Conservation (phyloP, 2,113 vertebrate genomes). For the Dipodomys spectabilis region DNA sequence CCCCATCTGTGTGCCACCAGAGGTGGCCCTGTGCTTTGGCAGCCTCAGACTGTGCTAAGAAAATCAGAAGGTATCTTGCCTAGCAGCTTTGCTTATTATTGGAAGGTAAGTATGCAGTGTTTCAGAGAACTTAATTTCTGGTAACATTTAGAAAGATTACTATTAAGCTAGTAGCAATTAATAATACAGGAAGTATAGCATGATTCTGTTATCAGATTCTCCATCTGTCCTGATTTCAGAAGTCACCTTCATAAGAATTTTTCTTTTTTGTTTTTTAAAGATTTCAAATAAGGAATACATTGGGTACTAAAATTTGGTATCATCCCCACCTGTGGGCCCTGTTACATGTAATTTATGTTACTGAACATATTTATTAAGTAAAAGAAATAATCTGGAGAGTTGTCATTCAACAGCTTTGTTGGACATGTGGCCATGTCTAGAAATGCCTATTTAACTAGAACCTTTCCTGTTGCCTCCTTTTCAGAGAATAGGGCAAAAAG, state of each 20-base stretch:
- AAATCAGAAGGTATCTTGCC: neutral
- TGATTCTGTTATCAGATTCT: conserved; percentile 56
- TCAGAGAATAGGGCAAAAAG: conserved; percentile 28
- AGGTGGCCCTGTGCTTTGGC: neutral
- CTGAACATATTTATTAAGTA: neutral
- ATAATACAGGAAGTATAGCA: conserved; percentile 36
- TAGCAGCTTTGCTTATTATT: neutral
- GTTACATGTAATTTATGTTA: neutral
- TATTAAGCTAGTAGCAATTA: conserved; percentile 37
- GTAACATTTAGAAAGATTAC: conserved; percentile 31
- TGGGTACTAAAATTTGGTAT: conserved; percentile 5
- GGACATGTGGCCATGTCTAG: neutral
- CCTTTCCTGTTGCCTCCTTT: neutral
- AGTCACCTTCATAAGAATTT: conserved; percentile 29
- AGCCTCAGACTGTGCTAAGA: neutral
- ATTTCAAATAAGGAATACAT: conserved; percentile 40
- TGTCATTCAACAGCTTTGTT: neutral
- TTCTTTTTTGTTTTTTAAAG: conserved; percentile 48
- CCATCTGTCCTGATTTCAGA: conserved; percentile 24
- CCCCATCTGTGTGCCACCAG: neutral
- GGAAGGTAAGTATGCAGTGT: neutral
- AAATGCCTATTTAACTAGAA: neutral
- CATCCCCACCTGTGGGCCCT: neutral
- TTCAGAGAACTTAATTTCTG: conserved; percentile 26
- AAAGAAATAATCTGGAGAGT: neutral